Conservation (phyloP, 1,140 invertebrate genomes). For the Plodia interpunctella region DNA sequence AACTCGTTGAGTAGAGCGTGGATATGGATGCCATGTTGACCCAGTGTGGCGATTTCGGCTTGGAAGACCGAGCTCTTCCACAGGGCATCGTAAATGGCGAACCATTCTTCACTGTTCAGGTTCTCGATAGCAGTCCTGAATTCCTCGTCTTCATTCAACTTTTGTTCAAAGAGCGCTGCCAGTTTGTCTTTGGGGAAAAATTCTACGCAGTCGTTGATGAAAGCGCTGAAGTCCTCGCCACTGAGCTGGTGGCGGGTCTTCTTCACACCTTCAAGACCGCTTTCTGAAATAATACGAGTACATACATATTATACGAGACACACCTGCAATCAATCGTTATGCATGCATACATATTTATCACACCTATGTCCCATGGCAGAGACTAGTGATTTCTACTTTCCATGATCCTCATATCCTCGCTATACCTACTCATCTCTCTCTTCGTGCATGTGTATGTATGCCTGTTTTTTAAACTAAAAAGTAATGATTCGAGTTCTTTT, state of each 20-base stretch:
- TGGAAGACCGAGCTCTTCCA: conserved; percentile 49
- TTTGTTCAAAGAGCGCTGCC: conserved; percentile 49
- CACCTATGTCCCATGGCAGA: no score
- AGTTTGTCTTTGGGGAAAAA: conserved; percentile 53
- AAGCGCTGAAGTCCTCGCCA: conserved; percentile 43
- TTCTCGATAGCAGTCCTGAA: conserved; percentile 54
- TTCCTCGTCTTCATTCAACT: conserved; percentile 47
- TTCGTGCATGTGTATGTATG: no score
- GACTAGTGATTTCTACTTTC: no score
- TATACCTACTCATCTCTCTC: no score
- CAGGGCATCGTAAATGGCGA: conserved; percentile 37
- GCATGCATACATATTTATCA: no score
- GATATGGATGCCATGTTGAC: conserved; percentile 49
- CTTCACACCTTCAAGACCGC: not conserved
- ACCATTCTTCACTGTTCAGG: conserved; percentile 52
- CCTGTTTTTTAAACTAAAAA: no score
- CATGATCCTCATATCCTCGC: no score
- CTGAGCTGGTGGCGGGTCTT: conserved; percentile 32
- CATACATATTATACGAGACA: not conserved
- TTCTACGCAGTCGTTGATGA: conserved; percentile 41
- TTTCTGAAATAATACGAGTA: not conserved
- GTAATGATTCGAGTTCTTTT: no score
- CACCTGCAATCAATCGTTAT: not conserved
- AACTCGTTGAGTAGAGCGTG: conserved; percentile 37
- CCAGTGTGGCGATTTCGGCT: conserved; percentile 38